Evolutionary conservation across 2,797 vertebrate genomes (phyloP).

Genomic region (Peromyscus melanophrys): DNA sequence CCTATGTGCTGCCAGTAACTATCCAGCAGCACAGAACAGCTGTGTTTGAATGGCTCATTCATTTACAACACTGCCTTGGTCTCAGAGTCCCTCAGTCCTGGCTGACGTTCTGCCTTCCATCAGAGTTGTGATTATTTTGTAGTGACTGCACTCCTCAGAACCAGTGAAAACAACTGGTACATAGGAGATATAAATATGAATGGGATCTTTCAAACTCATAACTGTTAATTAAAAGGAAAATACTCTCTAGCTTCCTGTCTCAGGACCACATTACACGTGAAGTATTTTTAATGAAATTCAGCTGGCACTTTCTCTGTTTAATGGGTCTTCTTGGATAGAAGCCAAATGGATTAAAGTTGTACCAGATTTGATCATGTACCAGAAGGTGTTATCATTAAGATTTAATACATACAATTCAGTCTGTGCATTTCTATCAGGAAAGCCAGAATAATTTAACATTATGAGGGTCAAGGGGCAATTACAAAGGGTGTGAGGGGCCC

Average conservation of each 20-base stretch:
- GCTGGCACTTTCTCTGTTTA: slow-evolving; percentile 64
- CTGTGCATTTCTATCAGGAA: slow-evolving; percentile 67
- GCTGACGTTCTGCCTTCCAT: neutral
- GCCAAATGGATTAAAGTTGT: slow-evolving; percentile 78
- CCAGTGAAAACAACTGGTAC: slow-evolving; percentile 55
- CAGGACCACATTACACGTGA: slow-evolving; percentile 62
- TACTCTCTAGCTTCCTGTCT: slow-evolving; percentile 58
- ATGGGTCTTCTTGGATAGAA: slow-evolving; percentile 72
- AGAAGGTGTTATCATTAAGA: slow-evolving; percentile 76
- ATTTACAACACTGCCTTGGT: neutral
- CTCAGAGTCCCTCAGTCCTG: neutral
- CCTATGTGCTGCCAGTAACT: neutral
- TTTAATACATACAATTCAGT: slow-evolving; percentile 72
- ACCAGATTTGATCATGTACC: slow-evolving; percentile 76
- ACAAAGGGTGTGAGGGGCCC: neutral
- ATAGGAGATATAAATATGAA: slow-evolving; percentile 30
- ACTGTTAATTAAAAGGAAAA: slow-evolving; percentile 77
- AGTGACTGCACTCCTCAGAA: neutral
- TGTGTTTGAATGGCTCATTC: neutral
- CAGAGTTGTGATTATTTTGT: neutral
- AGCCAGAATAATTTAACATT: slow-evolving; percentile 76
- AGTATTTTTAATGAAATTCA: slow-evolving; percentile 80
- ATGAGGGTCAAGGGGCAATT: slow-evolving; percentile 63
- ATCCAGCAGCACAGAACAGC: neutral
- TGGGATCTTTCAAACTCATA: slow-evolving; percentile 34